Percentiles rank a stretch among this genome's conserved stretches.
Conservation (phyloP, 2,113 vertebrate species). For the Syngnathus typhle region DNA sequence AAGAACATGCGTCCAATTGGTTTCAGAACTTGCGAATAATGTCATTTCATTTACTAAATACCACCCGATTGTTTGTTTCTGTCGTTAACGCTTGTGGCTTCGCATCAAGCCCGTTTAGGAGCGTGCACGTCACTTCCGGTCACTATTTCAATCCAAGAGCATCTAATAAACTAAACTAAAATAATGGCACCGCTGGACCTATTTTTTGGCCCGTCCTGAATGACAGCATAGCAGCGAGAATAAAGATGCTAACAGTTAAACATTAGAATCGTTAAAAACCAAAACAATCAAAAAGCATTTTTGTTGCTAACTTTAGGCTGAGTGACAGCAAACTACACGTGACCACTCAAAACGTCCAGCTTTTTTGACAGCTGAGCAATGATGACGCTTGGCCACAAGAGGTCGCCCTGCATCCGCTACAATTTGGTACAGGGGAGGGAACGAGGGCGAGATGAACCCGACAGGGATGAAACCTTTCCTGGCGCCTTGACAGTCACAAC, state of each 20-base stretch:
- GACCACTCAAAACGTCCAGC: constrained; percentile 5
- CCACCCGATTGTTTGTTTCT: constrained; percentile 11
- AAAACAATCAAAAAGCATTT: neutral
- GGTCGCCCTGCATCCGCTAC: constrained; percentile 44
- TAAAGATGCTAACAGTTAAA: too few relatives aligned
- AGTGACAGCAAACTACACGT: constrained; percentile 15
- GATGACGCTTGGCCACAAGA: constrained; percentile 28
- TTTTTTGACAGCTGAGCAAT: constrained; percentile 5
- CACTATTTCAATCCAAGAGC: constrained; percentile 22
- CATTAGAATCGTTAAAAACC: neutral
- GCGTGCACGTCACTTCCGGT: constrained; percentile 15
- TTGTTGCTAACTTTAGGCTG: neutral
- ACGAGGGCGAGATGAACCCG: constrained; percentile 53
- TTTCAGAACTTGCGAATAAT: neutral
- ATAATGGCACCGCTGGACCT: too few relatives aligned
- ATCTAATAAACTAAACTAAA: too few relatives aligned
- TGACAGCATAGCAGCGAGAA: too few relatives aligned
- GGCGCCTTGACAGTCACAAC: neutral
- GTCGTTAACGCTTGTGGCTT: neutral
- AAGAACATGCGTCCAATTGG: constrained; percentile 41
- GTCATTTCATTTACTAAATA: constrained; percentile 2
- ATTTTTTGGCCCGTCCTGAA: too few relatives aligned
- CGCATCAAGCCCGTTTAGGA: neutral
- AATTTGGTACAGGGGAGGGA: constrained; percentile 32
- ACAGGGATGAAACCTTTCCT: constrained; percentile 9